A percentile compares a stretch with the other conserved stretches of the same genome.
phyloP scores from a whole-genome alignment of 2,888 invertebrate genomes.

The Pyralis farinalis region DNA sequence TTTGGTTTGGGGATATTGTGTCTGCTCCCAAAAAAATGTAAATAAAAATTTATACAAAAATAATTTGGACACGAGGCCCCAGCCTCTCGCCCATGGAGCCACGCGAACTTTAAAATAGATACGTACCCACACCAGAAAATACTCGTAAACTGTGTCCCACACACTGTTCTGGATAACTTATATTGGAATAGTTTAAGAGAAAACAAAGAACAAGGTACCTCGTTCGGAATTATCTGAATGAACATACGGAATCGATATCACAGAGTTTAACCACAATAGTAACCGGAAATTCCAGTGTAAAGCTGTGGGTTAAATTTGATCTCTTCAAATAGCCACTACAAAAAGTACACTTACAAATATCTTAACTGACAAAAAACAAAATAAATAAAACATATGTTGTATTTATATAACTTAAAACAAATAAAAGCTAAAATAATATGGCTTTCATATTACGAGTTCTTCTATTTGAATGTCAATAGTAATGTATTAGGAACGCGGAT shows the following conservation, averaged over 20 bases:
- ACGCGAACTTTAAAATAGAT: conserved; percentile 4
- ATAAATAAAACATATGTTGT: no score
- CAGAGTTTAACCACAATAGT: neutral
- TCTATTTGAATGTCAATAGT: no score
- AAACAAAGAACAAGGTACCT: conserved; percentile 34
- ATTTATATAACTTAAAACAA: no score
- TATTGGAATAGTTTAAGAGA: conserved; percentile 61
- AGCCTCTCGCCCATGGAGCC: conserved; percentile 16
- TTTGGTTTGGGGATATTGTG: neutral
- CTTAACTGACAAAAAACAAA: no score
- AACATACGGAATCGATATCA: conserved; percentile 10
- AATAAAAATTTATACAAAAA: neutral
- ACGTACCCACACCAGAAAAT: conserved; percentile 12
- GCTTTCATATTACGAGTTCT: no score
- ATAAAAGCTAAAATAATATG: no score
- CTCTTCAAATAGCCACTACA: no score
- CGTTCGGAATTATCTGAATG: conserved; percentile 23
- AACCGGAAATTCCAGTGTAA: no score
- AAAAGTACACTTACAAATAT: no score
- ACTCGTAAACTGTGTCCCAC: conserved; percentile 31
- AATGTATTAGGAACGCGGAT: no score
- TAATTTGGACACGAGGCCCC: neutral
- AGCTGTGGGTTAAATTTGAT: no score
- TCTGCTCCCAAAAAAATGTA: neutral
- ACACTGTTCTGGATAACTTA: conserved; percentile 81